phyloP scores from a whole-genome alignment of 2,888 invertebrate genomes.

The Drosophila siamana region DNA sequence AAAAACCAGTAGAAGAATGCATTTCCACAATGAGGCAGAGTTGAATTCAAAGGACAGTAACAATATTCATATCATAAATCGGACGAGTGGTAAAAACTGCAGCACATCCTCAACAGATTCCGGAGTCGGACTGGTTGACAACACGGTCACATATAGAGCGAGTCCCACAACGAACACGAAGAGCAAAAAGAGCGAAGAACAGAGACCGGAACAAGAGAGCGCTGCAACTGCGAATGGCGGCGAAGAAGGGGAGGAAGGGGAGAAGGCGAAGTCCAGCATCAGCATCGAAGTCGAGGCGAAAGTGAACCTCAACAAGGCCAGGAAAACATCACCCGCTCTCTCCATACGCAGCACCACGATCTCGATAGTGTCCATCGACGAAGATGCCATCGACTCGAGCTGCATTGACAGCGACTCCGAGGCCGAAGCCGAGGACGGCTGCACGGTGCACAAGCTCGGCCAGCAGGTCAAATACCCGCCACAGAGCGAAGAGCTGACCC shows the following conservation, averaged over 20 bases:
- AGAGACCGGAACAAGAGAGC: neutral
- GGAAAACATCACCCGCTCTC: slow-evolving; percentile 74
- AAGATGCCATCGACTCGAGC: slow-evolving; percentile 83
- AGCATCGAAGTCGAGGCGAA: slow-evolving; percentile 71
- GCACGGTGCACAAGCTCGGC: slow-evolving; percentile 83
- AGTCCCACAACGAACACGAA: slow-evolving; percentile 25
- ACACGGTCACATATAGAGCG: slow-evolving; percentile 55
- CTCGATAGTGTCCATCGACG: slow-evolving; percentile 83
- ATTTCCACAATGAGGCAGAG: slow-evolving; percentile 70
- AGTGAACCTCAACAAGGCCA: slow-evolving; percentile 51
- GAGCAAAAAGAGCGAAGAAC: slow-evolving; percentile 16
- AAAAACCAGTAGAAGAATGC: slow-evolving; percentile 63
- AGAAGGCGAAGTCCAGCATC: slow-evolving; percentile 32
- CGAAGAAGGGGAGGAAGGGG: neutral
- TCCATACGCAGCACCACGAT: slow-evolving; percentile 83
- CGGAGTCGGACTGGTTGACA: slow-evolving; percentile 82
- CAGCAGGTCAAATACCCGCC: slow-evolving; percentile 78
- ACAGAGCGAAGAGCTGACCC: slow-evolving; percentile 71
- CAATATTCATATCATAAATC: slow-evolving; percentile 54
- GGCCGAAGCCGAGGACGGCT: slow-evolving; percentile 72
- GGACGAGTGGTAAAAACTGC: slow-evolving; percentile 67
- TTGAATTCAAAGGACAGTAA: slow-evolving; percentile 48
- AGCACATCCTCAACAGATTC: slow-evolving; percentile 84
- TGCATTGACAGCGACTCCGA: slow-evolving; percentile 83
- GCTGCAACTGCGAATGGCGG: neutral